A percentile compares a stretch with the other conserved stretches of the same genome.
phyloP scores from a whole-genome alignment of 2,797 vertebrate species.

The Sarcophilus harrisii region DNA sequence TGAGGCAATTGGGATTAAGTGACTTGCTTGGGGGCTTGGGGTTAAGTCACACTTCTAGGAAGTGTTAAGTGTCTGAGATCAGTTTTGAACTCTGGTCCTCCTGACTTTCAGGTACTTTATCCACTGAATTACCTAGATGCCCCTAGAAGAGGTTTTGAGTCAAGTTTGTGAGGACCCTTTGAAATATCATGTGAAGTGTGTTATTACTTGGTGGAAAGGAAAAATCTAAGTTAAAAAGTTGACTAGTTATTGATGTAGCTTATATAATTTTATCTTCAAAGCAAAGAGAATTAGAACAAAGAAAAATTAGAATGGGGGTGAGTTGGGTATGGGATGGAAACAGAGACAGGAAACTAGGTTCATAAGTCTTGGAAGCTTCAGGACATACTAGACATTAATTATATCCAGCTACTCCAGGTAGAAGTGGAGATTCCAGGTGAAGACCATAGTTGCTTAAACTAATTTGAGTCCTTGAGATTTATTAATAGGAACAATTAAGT shows the following conservation, averaged over 20 bases:
- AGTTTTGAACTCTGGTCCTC: no score
- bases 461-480: conserved; percentile 20
- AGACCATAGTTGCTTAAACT: conserved; percentile 52
- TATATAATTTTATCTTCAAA: conserved; percentile 3
- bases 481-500: conserved; percentile 55
- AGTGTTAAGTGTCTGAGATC: no score
- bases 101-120: no score
- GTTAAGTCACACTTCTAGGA: no score
- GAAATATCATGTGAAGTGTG: not conserved
- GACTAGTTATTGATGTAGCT: not conserved
- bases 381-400: conserved; percentile 54
- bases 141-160: not conserved
- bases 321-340: not conserved
- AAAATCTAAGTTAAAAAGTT: not conserved
- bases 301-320: no score
- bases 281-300: conserved; percentile 29
- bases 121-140: no score
- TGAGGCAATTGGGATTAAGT: no score
- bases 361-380: conserved; percentile 25
- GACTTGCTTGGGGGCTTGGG: no score
- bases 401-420: conserved; percentile 27
- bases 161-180: not conserved
- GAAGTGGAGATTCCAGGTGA: conserved; percentile 58
- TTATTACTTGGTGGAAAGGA: not conserved
- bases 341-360: not conserved